A percentile compares a stretch with the other conserved stretches of the same genome.
phyloP scores from a whole-genome alignment of 1,140 invertebrate genomes.

The Megalopta genalis region DNA sequence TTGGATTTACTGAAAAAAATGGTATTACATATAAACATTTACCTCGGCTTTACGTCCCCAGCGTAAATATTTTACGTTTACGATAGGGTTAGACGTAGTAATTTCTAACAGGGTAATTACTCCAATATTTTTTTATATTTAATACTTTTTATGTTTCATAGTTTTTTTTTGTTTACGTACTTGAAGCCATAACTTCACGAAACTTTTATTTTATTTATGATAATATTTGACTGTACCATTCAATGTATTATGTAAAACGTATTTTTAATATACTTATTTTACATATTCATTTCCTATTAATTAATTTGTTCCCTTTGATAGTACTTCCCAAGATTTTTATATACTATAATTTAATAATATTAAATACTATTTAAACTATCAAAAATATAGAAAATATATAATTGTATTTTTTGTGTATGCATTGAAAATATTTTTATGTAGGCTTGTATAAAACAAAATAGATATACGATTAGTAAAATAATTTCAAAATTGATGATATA shows the following conservation, averaged over 20 bases:
- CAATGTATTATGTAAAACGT: conserved; percentile 15
- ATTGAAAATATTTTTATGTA: too few species aligned
- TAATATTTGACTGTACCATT: background rate
- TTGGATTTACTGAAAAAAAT: conserved; percentile 40
- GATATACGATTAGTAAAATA: background rate
- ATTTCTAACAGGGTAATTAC: conserved; percentile 57
- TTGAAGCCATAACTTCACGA: background rate
- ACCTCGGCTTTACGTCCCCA: conserved; percentile 53
- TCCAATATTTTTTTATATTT: conserved; percentile 43
- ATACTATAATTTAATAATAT: background rate
- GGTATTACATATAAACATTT: conserved; percentile 47
- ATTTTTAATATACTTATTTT: conserved; percentile 40
- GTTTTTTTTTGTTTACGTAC: background rate
- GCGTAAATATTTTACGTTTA: conserved; percentile 49
- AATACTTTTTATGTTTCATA: conserved; percentile 7
- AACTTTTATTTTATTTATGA: conserved; percentile 22
- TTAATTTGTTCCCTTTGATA: background rate
- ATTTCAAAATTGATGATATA: conserved; percentile 13
- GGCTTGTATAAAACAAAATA: background rate
- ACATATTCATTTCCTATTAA: conserved; percentile 4
- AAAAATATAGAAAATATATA: conserved; percentile 25
- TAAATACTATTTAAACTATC: too few species aligned
- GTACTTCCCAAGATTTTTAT: background rate
- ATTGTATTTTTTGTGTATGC: background rate
- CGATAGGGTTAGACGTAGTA: conserved; percentile 49